phyloP scores from a whole-genome alignment of 1,140 invertebrate genomes.

The Drosophila insularis region DNA sequence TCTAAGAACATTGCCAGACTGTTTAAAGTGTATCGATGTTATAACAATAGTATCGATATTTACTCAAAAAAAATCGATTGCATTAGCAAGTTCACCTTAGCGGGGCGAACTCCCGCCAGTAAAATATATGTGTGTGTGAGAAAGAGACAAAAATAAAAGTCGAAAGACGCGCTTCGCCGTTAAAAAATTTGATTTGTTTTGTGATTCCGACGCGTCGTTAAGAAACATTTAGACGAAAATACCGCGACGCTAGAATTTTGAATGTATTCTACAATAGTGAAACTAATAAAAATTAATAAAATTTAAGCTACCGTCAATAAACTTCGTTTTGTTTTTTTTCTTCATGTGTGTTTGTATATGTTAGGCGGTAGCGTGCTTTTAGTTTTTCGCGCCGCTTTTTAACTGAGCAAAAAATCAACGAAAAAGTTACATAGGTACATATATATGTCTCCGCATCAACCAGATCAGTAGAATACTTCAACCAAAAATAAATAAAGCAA shows the following conservation, averaged over 20 bases:
- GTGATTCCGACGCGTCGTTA: conserved; percentile 53
- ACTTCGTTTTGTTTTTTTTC: conserved; percentile 12
- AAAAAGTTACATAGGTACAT: too few relatives aligned
- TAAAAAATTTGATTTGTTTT: conserved; percentile 59
- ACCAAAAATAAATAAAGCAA: conserved; percentile 49
- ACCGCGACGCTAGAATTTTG: conserved; percentile 18
- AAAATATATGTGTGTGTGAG: background rate
- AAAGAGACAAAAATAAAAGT: too few relatives aligned
- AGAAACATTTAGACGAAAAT: conserved; percentile 29
- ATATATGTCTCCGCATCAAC: too few relatives aligned
- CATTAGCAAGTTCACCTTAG: too few relatives aligned
- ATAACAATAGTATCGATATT: too few relatives aligned
- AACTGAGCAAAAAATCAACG: conserved; percentile 38
- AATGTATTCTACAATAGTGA: conserved; percentile 25
- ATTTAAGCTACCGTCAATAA: conserved; percentile 24
- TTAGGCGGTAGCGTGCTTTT: conserved; percentile 22
- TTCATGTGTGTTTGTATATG: background rate
- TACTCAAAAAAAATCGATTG: too few relatives aligned
- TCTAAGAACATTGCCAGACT: too few relatives aligned
- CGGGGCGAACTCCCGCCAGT: too few relatives aligned
- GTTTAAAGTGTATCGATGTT: too few relatives aligned
- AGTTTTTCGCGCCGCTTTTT: conserved; percentile 64
- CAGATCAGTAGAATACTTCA: background rate
- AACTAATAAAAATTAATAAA: conserved; percentile 26
- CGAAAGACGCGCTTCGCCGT: conserved; percentile 62